Evolutionary conservation across 1,140 invertebrate genomes (phyloP).

Genomic region (Polypedilum pembai): DNA sequence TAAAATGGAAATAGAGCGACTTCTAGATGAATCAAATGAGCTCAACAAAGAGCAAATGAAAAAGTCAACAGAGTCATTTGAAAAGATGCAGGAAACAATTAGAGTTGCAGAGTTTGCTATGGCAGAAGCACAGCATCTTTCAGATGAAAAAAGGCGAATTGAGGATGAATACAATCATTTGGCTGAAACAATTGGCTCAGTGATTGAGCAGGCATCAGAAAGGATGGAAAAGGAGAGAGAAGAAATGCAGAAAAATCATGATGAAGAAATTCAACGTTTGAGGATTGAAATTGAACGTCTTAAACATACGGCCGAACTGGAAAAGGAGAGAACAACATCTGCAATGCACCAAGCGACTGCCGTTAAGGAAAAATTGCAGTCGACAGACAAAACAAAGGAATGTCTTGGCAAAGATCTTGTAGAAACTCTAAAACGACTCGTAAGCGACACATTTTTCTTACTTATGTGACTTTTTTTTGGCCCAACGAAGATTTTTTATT

Average conservation of each 20-base stretch:
- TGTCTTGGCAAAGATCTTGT: not conserved
- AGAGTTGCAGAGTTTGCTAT: not conserved
- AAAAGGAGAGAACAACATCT: not conserved
- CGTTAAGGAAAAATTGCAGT: not conserved
- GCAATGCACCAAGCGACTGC: not conserved
- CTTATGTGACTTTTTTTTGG: not conserved
- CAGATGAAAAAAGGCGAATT: not conserved
- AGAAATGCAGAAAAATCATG: not conserved
- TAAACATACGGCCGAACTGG: not conserved
- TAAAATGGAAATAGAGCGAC: not conserved
- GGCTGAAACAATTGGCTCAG: not conserved
- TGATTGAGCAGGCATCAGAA: not conserved
- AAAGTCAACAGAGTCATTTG: not conserved
- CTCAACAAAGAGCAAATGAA: slow-evolving; percentile 19
- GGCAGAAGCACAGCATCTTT: not conserved
- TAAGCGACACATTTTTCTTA: not conserved
- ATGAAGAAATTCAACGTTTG: not conserved
- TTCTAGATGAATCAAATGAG: slow-evolving; percentile 2
- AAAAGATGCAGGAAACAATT: slow-evolving; percentile 20
- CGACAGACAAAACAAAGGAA: not conserved
- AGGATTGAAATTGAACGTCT: not conserved
- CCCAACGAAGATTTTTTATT: not conserved
- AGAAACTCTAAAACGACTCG: not conserved
- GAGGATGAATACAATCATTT: slow-evolving; percentile 1
- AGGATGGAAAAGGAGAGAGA: not conserved